A percentile compares a stretch with the other conserved stretches of the same genome.
Evolutionary conservation across 2,113 vertebrate species (phyloP).

Genomic region (Pardalotus punctatus): DNA sequence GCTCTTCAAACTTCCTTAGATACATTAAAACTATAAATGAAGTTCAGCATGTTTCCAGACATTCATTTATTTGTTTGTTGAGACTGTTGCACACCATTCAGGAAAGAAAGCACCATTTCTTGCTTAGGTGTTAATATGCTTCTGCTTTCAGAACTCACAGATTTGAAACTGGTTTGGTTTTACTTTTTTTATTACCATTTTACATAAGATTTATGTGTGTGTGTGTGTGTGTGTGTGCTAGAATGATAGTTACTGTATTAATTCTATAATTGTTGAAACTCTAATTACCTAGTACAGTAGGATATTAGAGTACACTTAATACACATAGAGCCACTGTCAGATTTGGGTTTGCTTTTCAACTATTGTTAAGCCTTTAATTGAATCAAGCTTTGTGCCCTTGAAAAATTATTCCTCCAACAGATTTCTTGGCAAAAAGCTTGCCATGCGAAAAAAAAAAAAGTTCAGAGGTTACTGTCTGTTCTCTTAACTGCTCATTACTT

Average conservation of each 20-base stretch:
- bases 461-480: background rate
- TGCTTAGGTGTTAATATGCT: background rate
- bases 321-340: background rate
- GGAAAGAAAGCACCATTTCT: background rate
- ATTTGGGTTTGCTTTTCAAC: background rate
- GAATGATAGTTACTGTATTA: background rate
- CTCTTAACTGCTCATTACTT: background rate
- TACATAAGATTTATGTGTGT: background rate
- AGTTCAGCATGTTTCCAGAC: background rate
- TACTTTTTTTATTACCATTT: background rate
- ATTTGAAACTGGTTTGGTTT: background rate
- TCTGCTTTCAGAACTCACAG: background rate
- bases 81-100: background rate
- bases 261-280: background rate
- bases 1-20: conserved; percentile 19
- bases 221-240: background rate
- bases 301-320: background rate
- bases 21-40: background rate
- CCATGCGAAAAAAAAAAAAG: background rate
- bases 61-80: background rate
- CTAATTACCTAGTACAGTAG: background rate
- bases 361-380: background rate
- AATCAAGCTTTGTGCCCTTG: background rate
- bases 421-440: background rate
- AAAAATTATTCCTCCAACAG: background rate